These are phyloP conservation scores for Rhinichthys klamathensis DNA, from an alignment of 2,113 vertebrate genomes.

Conservation along the genomic window DNA sequence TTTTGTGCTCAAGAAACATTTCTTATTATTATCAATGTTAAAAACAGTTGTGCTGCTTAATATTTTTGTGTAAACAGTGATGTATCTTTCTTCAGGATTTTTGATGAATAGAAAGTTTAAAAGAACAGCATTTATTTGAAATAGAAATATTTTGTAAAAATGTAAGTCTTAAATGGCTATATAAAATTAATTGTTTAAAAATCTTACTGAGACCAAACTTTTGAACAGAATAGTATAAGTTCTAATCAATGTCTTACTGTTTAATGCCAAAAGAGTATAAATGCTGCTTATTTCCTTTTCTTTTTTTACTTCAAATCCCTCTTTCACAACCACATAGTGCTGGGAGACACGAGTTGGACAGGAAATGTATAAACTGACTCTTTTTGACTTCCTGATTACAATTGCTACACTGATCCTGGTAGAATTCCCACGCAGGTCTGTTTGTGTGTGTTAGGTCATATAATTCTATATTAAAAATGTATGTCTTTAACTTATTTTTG, in stretches of 20 bases:
- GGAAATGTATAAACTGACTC: slow-evolving; percentile 89
- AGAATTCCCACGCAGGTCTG: slow-evolving; percentile 86
- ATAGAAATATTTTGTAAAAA: neutral
- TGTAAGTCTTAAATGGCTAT: too few species aligned
- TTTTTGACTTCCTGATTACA: slow-evolving; percentile 86
- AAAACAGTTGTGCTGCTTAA: neutral
- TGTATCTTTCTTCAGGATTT: too few species aligned
- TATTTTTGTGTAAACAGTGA: neutral
- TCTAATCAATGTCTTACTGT: neutral
- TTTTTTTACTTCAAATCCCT: neutral
- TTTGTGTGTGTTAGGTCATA: slow-evolving; percentile 1
- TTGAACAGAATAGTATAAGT: neutral
- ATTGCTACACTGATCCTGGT: slow-evolving; percentile 75
- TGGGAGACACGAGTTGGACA: slow-evolving; percentile 90
- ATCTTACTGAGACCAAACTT: neutral
- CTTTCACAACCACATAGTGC: slow-evolving; percentile 72
- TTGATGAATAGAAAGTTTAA: too few species aligned
- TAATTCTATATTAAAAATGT: slow-evolving; percentile 7
- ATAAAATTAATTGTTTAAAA: neutral
- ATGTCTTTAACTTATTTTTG: neutral
- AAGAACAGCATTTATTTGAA: neutral
- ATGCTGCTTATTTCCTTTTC: neutral
- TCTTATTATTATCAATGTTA: neutral
- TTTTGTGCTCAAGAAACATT: neutral
- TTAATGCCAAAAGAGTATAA: neutral